A percentile compares a stretch with the other conserved stretches of the same genome.
Conservation (phyloP, 35 echinoderm and acorn worm genomes). For the Holothuria glaberrima region DNA sequence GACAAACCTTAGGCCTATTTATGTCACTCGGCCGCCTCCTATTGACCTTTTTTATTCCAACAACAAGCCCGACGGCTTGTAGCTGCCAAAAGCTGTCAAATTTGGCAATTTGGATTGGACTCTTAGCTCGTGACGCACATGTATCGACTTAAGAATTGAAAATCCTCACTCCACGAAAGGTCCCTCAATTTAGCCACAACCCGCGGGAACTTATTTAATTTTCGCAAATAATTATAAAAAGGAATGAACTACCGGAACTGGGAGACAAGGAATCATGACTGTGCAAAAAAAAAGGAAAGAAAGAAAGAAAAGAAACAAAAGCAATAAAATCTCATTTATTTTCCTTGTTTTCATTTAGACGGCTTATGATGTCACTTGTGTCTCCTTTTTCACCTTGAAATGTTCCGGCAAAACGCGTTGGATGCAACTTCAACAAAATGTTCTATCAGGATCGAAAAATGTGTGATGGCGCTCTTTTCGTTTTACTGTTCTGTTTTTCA, state of each 20-base stretch:
- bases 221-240: conserved; percentile 12
- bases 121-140: too few relatives aligned
- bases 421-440: too few relatives aligned
- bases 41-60: neutral
- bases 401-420: too few relatives aligned
- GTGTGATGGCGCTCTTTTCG: too few relatives aligned
- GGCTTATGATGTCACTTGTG: too few relatives aligned
- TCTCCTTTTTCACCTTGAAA: too few relatives aligned
- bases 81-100: conserved; percentile 20
- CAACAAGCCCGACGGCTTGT: conserved; percentile 3
- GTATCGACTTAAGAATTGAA: too few relatives aligned
- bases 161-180: neutral
- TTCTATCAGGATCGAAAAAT: too few relatives aligned
- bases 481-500: too few relatives aligned
- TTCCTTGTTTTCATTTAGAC: too few relatives aligned
- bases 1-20: neutral
- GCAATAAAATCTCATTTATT: too few relatives aligned
- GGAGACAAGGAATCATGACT: neutral
- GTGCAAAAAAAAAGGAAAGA: neutral
- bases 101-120: neutral
- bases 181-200: conserved; percentile 31
- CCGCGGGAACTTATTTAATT: conserved; percentile 24
- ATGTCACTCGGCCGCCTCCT: conserved; percentile 11
- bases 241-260: neutral
- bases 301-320: neutral